Evolutionary conservation across 1,140 invertebrate species (phyloP).

Genomic region (Drosophila chauvacae): DNA sequence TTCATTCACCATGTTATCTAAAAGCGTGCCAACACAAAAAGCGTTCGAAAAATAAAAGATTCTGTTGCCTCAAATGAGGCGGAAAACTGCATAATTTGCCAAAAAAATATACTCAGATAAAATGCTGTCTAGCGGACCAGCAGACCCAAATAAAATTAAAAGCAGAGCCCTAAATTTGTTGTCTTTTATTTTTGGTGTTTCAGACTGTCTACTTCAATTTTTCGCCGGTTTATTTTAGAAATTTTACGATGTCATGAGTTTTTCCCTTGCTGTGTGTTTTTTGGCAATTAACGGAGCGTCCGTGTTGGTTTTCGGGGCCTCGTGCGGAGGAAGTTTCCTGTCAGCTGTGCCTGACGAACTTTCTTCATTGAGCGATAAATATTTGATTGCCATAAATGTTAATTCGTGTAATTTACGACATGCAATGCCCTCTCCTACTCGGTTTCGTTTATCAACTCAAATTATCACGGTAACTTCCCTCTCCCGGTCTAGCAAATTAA

Average conservation of each 20-base stretch:
- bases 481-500: slow-evolving; percentile 40
- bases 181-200: slow-evolving; percentile 56
- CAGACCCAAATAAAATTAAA: slow-evolving; percentile 39
- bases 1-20: slow-evolving; percentile 76
- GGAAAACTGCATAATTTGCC: slow-evolving; percentile 50
- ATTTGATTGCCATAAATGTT: slow-evolving; percentile 63
- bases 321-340: slow-evolving; percentile 24
- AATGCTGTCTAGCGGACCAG: slow-evolving; percentile 31
- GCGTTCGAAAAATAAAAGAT: slow-evolving; percentile 22
- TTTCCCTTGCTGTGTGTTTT: slow-evolving; percentile 15
- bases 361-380: slow-evolving; percentile 63
- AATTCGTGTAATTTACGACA: slow-evolving; percentile 58
- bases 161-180: slow-evolving; percentile 35
- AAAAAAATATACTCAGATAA: slow-evolving; percentile 47
- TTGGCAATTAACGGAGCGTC: slow-evolving; percentile 53
- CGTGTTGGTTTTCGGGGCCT: slow-evolving; percentile 17
- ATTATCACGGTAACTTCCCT: slow-evolving; percentile 30
- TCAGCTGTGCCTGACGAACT: slow-evolving; percentile 43
- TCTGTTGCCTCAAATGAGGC: slow-evolving; percentile 54
- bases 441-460: slow-evolving; percentile 49
- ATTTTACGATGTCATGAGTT: slow-evolving; percentile 68
- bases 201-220: slow-evolving; percentile 60
- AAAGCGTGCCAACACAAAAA: slow-evolving; percentile 61
- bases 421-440: slow-evolving; percentile 29
- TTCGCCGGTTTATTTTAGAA: slow-evolving; percentile 67